Percentiles rank a stretch among this genome's conserved stretches.
Conservation (phyloP, 92 coral and sea anemone species). For the Chrysogorgia sp. region DNA sequence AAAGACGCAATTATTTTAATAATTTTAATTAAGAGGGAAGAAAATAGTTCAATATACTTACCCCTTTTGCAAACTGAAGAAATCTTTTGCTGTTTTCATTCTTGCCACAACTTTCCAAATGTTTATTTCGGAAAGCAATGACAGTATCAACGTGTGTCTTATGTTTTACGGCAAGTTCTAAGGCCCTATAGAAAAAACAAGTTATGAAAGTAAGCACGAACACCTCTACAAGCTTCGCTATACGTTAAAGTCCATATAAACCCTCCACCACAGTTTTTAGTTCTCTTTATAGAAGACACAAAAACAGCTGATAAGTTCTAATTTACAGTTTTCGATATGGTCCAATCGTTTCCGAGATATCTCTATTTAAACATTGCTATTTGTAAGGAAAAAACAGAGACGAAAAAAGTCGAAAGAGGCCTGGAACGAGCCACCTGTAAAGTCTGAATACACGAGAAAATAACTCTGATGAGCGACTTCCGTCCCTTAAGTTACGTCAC, state of each 20-base stretch:
- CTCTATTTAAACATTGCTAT: no score
- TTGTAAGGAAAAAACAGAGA: no score
- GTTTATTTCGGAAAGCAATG: constrained; percentile 84
- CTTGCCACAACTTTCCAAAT: constrained; percentile 86
- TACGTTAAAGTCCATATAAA: background rate
- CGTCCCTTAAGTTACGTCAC: no score
- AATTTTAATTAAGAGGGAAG: no score
- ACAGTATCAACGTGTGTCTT: constrained; percentile 99
- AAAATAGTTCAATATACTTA: constrained; percentile 59
- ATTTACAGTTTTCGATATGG: background rate
- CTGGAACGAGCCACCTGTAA: no score
- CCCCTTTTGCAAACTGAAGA: constrained; percentile 96
- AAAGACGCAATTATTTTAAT: background rate
- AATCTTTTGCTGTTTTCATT: constrained; percentile 82
- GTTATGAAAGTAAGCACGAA: no score
- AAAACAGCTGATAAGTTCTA: no score
- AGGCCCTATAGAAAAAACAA: constrained; percentile 69
- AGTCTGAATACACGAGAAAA: no score
- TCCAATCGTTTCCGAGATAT: no score
- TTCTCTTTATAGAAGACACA: background rate
- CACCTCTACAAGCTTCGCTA: no score
- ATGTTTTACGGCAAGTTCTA: constrained; percentile 96
- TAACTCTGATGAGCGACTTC: no score
- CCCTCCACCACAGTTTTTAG: background rate
- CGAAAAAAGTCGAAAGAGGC: no score